Evolutionary conservation across 2,113 vertebrate species (phyloP), one percentile per base, ranked within the genome.

Genomic region (Chloebia gouldiae): DNA sequence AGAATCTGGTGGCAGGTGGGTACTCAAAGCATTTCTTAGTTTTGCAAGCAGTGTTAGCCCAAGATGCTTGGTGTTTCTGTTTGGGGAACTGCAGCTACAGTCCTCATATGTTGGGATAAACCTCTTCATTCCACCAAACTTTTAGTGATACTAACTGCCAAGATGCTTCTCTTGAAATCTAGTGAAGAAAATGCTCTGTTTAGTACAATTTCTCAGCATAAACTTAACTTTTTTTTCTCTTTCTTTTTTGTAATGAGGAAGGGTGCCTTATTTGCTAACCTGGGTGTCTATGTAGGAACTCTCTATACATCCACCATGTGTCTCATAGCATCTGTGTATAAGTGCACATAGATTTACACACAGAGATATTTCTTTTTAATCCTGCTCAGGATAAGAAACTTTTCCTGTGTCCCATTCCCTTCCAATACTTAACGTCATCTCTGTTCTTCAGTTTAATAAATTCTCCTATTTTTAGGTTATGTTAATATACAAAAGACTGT

Each of bases 21-120:
- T 50, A 27, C 28, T 84, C 17, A 8, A 31, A 78, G 44, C 28
- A 10, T 80, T 72, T 81, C 28, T 44, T 44, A 9, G 27, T 81
- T 79, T 88, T 68, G 28, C 53, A 50, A 24, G 27, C 31, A 53
- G 19, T 7, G 25, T 70, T 73, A 51, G 39, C 33, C 17, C 0
- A 2, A 60, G 18, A 7, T 53, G 19, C 33, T 76, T 0, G 0
- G 10, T 33, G 3, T 31, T 75, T 65, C 70, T 91, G 10, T 37
- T 80, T 25, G 28, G 19, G 39, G 6, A 44, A 15, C 42, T 82
- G 31, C 65, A 63, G 27, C 59, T 63, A 24, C 2, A 0, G 70
- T 44, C 39, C 9, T 72, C 7, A 5, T 37, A 6, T 12, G 9
- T 28, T 0, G 0, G 37, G 57, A 76, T 31, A 75, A 88, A 42